Percentiles rank a stretch among this genome's conserved stretches.
phyloP scores from a whole-genome alignment of 2,888 invertebrate genomes.

The Lepidochrysops patricia region DNA sequence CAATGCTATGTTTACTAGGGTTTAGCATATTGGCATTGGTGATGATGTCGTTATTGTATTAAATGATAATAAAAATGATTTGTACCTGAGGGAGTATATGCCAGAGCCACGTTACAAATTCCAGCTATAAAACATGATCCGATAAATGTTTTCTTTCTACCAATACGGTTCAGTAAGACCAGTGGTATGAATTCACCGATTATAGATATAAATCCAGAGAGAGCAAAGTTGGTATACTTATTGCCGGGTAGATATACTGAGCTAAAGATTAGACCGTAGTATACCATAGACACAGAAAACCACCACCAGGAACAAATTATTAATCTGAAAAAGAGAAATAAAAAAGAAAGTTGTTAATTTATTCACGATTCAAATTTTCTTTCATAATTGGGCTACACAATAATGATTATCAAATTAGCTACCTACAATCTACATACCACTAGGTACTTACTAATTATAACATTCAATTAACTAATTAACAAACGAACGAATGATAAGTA shows the following conservation, averaged over 20 bases:
- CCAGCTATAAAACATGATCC: slow-evolving; percentile 75
- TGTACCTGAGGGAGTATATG: slow-evolving; percentile 72
- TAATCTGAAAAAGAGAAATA: slow-evolving; percentile 46
- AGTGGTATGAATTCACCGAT: slow-evolving; percentile 76
- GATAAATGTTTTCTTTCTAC: slow-evolving; percentile 72
- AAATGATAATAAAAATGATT: slow-evolving; percentile 27
- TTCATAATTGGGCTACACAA: neutral
- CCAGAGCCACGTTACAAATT: slow-evolving; percentile 65
- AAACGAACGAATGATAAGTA: neutral
- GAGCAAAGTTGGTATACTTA: slow-evolving; percentile 83
- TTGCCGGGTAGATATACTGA: slow-evolving; percentile 82
- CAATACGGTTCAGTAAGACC: slow-evolving; percentile 72
- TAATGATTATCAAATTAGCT: neutral
- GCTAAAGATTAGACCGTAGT: slow-evolving; percentile 85
- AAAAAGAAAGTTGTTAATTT: neutral
- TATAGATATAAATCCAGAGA: slow-evolving; percentile 76
- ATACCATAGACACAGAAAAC: slow-evolving; percentile 84
- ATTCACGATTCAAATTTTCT: neutral
- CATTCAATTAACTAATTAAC: neutral
- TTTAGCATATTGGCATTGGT: too few relatives aligned
- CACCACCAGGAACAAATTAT: slow-evolving; percentile 82
- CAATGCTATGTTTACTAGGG: too few relatives aligned
- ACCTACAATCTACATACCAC: neutral
- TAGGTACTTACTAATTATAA: too few relatives aligned
- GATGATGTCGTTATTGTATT: too few relatives aligned